These are phyloP conservation scores for Drosophila infuscata DNA, from an alignment of 2,888 invertebrate species.

Conservation along the genomic window DNA sequence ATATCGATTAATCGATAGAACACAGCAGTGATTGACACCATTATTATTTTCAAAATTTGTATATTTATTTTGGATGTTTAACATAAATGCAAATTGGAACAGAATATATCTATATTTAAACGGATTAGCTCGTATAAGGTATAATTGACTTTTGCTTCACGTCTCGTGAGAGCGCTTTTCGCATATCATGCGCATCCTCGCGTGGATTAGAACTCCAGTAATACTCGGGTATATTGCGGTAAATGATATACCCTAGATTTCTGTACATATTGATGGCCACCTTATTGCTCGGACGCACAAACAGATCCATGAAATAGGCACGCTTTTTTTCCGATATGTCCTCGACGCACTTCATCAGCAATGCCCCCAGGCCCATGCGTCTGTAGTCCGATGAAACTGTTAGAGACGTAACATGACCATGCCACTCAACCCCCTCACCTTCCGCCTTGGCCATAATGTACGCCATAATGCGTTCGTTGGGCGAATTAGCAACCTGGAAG, in stretches of 20 bases:
- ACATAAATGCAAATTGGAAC: conserved; percentile 62
- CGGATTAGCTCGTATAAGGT: conserved; percentile 96
- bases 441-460: conserved; percentile 99
- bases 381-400: conserved; percentile 98
- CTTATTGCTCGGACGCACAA: conserved; percentile 98
- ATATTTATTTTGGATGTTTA: conserved; percentile 20
- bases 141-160: conserved; percentile 95
- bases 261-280: conserved; percentile 99
- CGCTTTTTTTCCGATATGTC: conserved; percentile 98
- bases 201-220: conserved; percentile 97
- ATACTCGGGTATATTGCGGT: conserved; percentile 97
- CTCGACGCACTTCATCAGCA: conserved; percentile 97
- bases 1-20: conserved; percentile 21
- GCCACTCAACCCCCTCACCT: conserved; percentile 98
- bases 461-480: conserved; percentile 98
- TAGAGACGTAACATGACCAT: conserved; percentile 99
- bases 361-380: conserved; percentile 95
- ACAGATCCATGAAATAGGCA: conserved; percentile 99
- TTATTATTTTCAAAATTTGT: neutral
- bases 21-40: neutral
- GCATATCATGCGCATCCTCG: conserved; percentile 99
- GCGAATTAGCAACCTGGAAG: conserved; percentile 97
- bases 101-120: conserved; percentile 92
- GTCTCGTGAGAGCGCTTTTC: conserved; percentile 98
- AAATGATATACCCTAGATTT: conserved; percentile 97